Evolutionary conservation across 2,888 invertebrate genomes (phyloP), one percentile per base, ranked within the genome.

Genomic region (Yponomeuta plumbellus): DNA sequence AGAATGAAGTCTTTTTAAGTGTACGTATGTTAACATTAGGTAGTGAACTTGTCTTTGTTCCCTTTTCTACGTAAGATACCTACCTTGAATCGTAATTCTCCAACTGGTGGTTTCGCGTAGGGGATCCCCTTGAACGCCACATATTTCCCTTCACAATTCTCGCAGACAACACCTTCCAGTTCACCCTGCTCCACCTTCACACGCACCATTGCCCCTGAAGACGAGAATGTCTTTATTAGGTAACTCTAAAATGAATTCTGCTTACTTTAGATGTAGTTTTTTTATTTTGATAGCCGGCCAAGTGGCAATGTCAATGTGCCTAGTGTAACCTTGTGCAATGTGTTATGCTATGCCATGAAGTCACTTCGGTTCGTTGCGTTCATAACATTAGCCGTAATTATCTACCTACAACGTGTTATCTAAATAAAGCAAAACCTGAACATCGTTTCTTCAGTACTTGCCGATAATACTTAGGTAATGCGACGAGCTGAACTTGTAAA

Each of bases 71-170:
- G 44, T 70, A 70, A 67, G 26, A 69, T 69, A 69, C 34, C 3
- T 34, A 66, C 93, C 92, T 92, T 91, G 81, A 94, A 94, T 84
- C 94, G 85, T 68, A 93, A 87, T 73, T 86, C 74, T 58, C 92
- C 92, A 44, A 93, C 69, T 13, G 94, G 94, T 65, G 94, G 93
- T 70, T 88, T 84, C 10, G 93, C 94, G 72, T 93, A 94, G 22
- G 93, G 93, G 71, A 94, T 92, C 65, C 93, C 93, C 80, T 91
- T 91, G 76, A 91, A 92, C 61, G 90, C 84, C 56, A 81, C 75
- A 73, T 86, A 92, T 68, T 78, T 81, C 69, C 76, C 79, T 58
- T 78, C 74, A 11, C 72, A 76, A 65, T 73, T 69, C 65, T 80
- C 78, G 72, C 79, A 84, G 22, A 77, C 65, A 5, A 75, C 72